phyloP scores from a whole-genome alignment of 2,888 invertebrate species.

The Stratiomys singularior region DNA sequence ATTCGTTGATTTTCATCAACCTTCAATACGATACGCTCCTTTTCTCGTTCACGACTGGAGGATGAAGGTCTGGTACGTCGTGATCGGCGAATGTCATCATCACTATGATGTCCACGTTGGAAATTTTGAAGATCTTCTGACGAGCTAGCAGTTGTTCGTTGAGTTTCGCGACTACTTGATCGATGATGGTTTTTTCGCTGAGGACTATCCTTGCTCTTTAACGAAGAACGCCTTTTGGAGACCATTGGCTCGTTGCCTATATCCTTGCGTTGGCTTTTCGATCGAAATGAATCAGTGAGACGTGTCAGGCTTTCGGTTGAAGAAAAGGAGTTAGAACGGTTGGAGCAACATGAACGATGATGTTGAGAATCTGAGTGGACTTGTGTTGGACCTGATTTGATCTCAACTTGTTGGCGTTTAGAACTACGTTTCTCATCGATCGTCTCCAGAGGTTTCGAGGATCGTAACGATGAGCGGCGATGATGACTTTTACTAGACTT shows the following conservation, averaged over 20 bases:
- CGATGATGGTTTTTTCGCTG: slow-evolving; percentile 58
- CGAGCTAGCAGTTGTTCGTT: slow-evolving; percentile 66
- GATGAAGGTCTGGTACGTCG: slow-evolving; percentile 51
- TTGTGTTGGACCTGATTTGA: slow-evolving; percentile 52
- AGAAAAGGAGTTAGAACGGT: slow-evolving; percentile 52
- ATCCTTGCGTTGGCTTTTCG: slow-evolving; percentile 29
- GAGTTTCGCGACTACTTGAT: slow-evolving; percentile 67
- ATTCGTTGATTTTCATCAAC: slow-evolving; percentile 50
- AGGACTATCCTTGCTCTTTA: slow-evolving; percentile 53
- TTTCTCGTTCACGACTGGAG: slow-evolving; percentile 58
- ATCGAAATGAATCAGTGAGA: neutral
- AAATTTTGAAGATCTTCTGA: slow-evolving; percentile 65
- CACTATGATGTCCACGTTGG: neutral
- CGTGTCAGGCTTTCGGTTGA: slow-evolving; percentile 53
- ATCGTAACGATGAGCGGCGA: slow-evolving; percentile 59
- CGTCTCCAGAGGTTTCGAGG: slow-evolving; percentile 62
- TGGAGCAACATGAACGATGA: slow-evolving; percentile 53
- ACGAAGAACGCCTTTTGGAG: slow-evolving; percentile 23
- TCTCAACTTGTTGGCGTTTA: slow-evolving; percentile 1
- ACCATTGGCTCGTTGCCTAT: slow-evolving; percentile 25
- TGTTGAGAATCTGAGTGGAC: slow-evolving; percentile 51
- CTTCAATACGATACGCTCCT: slow-evolving; percentile 48
- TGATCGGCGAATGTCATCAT: slow-evolving; percentile 19
- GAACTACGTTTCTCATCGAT: slow-evolving; percentile 61
- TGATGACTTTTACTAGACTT: slow-evolving; percentile 63